Percentiles rank a stretch among this genome's conserved stretches.
These are phyloP conservation scores for Myotis vivesi DNA, from an alignment of 2,797 vertebrate species.

Conservation along the genomic window DNA sequence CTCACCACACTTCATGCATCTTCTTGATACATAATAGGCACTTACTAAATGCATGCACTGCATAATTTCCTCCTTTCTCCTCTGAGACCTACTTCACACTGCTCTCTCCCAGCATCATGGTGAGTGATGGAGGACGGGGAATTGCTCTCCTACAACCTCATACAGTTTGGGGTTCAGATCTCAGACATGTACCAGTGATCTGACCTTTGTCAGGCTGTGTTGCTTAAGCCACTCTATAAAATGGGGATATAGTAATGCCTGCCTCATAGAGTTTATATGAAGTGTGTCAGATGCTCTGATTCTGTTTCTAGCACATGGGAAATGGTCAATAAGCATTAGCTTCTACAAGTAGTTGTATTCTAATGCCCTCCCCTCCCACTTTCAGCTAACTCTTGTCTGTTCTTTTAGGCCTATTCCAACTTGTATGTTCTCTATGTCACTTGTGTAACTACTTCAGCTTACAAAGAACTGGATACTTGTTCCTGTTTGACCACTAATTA, in stretches of 20 bases:
- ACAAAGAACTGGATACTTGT: neutral
- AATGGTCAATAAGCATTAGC: neutral
- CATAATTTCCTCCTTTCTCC: neutral
- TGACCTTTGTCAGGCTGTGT: neutral
- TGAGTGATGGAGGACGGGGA: neutral
- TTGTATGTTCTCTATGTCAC: neutral
- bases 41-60: neutral
- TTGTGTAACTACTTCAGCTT: neutral
- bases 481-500: neutral
- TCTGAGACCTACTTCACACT: neutral
- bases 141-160: neutral
- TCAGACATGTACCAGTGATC: neutral
- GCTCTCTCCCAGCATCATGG: neutral
- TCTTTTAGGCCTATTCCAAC: neutral
- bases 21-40: neutral
- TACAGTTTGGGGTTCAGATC: neutral
- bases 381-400: neutral
- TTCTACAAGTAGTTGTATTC: too few relatives aligned
- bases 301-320: neutral
- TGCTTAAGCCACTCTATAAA: neutral
- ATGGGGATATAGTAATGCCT: accelerated
- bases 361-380: neutral
- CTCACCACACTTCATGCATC: neutral
- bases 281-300: neutral
- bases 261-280: neutral